Evolutionary conservation across 2,113 vertebrate genomes (phyloP).

Genomic region (Brachionichthys hirsutus): DNA sequence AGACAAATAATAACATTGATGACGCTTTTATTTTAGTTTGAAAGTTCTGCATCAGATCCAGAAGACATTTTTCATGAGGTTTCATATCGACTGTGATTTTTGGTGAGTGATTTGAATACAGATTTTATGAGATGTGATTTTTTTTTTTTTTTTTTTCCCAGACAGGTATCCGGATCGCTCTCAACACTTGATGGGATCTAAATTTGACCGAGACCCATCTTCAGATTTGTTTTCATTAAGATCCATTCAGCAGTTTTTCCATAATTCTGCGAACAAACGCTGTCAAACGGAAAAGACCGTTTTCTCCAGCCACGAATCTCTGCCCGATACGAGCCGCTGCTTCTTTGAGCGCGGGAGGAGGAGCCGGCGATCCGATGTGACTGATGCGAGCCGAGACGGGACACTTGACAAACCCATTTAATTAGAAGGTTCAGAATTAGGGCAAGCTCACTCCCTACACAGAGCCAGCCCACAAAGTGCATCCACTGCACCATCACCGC

Average conservation of each 20-base stretch:
- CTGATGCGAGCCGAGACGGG: conserved; percentile 10
- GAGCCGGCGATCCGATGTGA: conserved; percentile 19
- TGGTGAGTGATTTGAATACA: too few relatives aligned
- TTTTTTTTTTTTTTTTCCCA: too few relatives aligned
- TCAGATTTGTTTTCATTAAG: too few relatives aligned
- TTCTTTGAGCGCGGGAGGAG: background rate
- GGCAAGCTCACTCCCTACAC: conserved; percentile 25
- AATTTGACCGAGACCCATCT: too few relatives aligned
- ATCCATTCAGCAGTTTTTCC: conserved; percentile 34
- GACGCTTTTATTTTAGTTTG: too few relatives aligned
- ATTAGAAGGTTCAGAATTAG: conserved; percentile 60
- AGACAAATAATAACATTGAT: too few relatives aligned
- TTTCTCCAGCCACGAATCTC: conserved; percentile 37
- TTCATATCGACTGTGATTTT: too few relatives aligned
- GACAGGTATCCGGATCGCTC: too few relatives aligned
- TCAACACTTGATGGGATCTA: too few relatives aligned
- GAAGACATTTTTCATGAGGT: too few relatives aligned
- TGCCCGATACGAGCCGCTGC: conserved; percentile 23
- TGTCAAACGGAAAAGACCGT: conserved; percentile 21
- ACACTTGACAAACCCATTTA: conserved; percentile 55
- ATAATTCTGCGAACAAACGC: too few relatives aligned
- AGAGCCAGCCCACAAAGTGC: conserved; percentile 7
- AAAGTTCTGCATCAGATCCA: conserved; percentile 38
- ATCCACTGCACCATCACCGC: conserved; percentile 25
- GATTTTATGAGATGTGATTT: too few relatives aligned